These are phyloP conservation scores for Myopa tessellatipennis DNA, from an alignment of 2,888 invertebrate genomes.

Conservation along the genomic window DNA sequence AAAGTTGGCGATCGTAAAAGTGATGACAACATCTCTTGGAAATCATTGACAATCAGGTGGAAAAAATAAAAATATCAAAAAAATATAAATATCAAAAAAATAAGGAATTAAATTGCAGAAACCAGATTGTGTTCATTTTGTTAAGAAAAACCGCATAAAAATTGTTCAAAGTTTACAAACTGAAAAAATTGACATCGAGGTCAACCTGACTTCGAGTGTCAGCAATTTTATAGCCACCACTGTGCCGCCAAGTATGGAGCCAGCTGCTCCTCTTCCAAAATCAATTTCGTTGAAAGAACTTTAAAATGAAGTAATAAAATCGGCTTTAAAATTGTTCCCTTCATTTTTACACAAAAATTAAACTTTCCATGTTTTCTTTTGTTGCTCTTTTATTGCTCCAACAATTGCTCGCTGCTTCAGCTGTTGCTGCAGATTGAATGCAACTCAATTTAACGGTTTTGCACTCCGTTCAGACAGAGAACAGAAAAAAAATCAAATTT, in stretches of 20 bases:
- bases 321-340: not conserved
- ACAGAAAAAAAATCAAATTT: not conserved
- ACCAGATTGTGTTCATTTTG: no score
- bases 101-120: no score
- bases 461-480: conserved; percentile 13
- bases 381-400: not conserved
- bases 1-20: conserved; percentile 1
- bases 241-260: not conserved
- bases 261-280: not conserved
- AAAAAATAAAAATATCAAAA: not conserved
- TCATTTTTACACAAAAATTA: not conserved
- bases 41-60: not conserved
- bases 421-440: conserved; percentile 19
- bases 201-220: no score
- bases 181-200: not conserved
- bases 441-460: conserved; percentile 43
- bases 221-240: not conserved
- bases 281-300: not conserved
- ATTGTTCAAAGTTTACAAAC: not conserved
- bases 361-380: conserved; percentile 3
- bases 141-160: no score
- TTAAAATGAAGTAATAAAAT: not conserved
- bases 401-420: not conserved
- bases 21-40: conserved; percentile 11
- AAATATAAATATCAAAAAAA: not conserved